A percentile compares a stretch with the other conserved stretches of the same genome.
phyloP scores from a whole-genome alignment of 2,797 vertebrate genomes.

The Scyliorhinus canicula region DNA sequence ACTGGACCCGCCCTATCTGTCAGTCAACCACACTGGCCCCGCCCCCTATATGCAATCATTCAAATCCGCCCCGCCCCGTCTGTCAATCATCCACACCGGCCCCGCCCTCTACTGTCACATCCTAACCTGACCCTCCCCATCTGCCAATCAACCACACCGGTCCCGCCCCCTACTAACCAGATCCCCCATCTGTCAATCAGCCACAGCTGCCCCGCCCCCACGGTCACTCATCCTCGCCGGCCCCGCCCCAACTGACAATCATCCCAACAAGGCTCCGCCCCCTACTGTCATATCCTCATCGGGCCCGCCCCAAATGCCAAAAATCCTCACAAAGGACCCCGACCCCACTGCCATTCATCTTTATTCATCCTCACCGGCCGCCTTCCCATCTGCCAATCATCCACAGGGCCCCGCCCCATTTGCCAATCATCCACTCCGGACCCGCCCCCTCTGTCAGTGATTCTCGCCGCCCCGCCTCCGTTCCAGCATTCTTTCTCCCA shows the following conservation, averaged over 20 bases:
- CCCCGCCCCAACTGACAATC: slow-evolving; percentile 43
- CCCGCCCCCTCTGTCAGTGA: slow-evolving; percentile 42
- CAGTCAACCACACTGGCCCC: slow-evolving; percentile 39
- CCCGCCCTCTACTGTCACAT: slow-evolving; percentile 42
- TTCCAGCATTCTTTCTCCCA: neutral
- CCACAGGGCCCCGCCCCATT: slow-evolving; percentile 40
- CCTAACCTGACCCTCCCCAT: slow-evolving; percentile 42
- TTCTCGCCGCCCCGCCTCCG: slow-evolving; percentile 38
- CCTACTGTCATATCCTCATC: no score
- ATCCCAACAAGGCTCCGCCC: slow-evolving; percentile 41
- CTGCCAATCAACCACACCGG: slow-evolving; percentile 36
- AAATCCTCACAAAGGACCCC: slow-evolving; percentile 31
- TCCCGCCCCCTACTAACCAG: slow-evolving; percentile 36
- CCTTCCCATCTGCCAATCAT: slow-evolving; percentile 41
- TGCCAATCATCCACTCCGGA: neutral
- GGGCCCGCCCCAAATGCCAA: no score
- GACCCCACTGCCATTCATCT: slow-evolving; percentile 23
- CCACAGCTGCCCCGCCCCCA: slow-evolving; percentile 35
- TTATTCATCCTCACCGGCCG: slow-evolving; percentile 37
- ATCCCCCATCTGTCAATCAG: slow-evolving; percentile 26
- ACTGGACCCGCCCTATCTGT: slow-evolving; percentile 36
- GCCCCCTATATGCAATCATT: slow-evolving; percentile 40
- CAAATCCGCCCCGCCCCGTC: slow-evolving; percentile 13
- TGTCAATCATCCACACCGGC: neutral
- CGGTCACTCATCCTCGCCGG: slow-evolving; percentile 17